Evolutionary conservation across 2,113 vertebrate species (phyloP).

Genomic region (Muntiacus reevesi): DNA sequence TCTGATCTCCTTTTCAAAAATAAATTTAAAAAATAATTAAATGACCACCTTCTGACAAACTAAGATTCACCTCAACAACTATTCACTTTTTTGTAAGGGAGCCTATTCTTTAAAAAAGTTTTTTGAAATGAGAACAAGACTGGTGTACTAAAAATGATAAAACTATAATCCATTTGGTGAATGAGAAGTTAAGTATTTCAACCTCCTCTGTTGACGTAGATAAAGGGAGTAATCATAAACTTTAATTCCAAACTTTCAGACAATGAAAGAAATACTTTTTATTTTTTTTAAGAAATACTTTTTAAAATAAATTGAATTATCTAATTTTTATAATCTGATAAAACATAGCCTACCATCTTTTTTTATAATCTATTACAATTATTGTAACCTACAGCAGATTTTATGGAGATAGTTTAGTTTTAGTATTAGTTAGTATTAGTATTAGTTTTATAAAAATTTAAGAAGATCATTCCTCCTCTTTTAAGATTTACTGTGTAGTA

Average conservation of each 20-base stretch:
- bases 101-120: not conserved
- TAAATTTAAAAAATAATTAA: constrained; percentile 14
- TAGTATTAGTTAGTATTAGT: not conserved
- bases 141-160: not conserved
- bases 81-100: not conserved
- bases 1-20: not conserved
- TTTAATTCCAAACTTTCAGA: not conserved
- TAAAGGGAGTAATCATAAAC: not conserved
- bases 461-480: not conserved
- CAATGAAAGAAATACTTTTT: not conserved
- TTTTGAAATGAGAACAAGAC: not conserved
- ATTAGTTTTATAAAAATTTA: not conserved
- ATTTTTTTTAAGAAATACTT: not conserved
- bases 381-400: not conserved
- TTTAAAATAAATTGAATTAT: not conserved
- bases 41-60: not conserved
- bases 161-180: not conserved
- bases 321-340: not conserved
- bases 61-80: not conserved
- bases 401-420: not conserved
- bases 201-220: not conserved
- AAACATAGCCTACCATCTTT: not conserved
- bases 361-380: not conserved
- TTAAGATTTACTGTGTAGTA: not conserved
- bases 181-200: not conserved